Evolutionary conservation across 2,888 invertebrate species (phyloP).

Genomic region (Thelaira solivaga): DNA sequence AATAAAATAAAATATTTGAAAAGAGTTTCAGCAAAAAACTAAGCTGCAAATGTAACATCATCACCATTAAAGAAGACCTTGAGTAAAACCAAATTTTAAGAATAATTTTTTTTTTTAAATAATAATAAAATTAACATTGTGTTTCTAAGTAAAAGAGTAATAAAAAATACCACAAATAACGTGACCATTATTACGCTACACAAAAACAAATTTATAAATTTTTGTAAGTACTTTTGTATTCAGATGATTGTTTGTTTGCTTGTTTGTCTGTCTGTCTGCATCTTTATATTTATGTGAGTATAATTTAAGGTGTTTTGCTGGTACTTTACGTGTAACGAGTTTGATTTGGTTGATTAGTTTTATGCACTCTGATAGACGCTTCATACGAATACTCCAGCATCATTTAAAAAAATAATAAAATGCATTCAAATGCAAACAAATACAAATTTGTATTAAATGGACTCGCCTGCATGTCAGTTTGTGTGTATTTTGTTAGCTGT

Average conservation of each 20-base stretch:
- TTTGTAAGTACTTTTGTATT: not conserved
- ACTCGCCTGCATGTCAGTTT: too few species aligned
- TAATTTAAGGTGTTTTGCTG: conserved; percentile 9
- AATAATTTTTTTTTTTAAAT: not conserved
- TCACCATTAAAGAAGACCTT: conserved; percentile 43
- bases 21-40: conserved; percentile 1
- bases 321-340: conserved; percentile 19
- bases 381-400: conserved; percentile 21
- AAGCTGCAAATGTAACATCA: conserved; percentile 42
- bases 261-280: not conserved
- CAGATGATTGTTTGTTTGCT: not conserved
- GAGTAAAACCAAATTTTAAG: conserved; percentile 17
- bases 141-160: conserved; percentile 19
- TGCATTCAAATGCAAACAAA: too few species aligned
- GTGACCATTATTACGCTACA: conserved; percentile 36
- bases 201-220: too few species aligned
- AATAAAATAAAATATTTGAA: conserved; percentile 13
- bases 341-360: conserved; percentile 46
- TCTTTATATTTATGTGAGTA: conserved; percentile 1
- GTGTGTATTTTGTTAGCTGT: too few species aligned
- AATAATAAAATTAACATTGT: conserved; percentile 43
- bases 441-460: too few species aligned
- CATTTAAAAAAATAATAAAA: too few species aligned
- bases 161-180: conserved; percentile 43
- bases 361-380: conserved; percentile 3